phyloP scores from a whole-genome alignment of 2,113 vertebrate species.

The Nothoprocta pentlandii region DNA sequence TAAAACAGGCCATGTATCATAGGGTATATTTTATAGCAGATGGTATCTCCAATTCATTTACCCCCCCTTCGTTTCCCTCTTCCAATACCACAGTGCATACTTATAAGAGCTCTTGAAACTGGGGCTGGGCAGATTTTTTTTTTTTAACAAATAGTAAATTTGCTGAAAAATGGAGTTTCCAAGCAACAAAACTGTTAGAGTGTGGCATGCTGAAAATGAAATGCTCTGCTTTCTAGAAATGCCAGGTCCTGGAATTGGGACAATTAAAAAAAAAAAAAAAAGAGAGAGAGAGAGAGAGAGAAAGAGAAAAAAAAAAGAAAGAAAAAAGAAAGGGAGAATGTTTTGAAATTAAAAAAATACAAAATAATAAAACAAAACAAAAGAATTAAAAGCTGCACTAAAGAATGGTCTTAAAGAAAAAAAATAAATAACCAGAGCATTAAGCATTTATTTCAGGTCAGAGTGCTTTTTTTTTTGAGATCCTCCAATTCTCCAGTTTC shows the following conservation, averaged over 20 bases:
- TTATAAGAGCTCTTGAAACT: constrained; percentile 45
- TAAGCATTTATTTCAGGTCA: not conserved
- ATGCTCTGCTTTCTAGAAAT: not conserved
- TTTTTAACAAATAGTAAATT: constrained; percentile 60
- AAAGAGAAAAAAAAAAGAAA: no score
- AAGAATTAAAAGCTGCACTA: no score
- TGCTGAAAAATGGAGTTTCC: constrained; percentile 45
- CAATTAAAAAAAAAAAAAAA: not conserved
- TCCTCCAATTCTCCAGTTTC: not conserved
- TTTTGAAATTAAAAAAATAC: not conserved
- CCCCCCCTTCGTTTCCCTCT: constrained; percentile 21
- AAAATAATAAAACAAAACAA: no score
- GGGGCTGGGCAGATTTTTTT: constrained; percentile 8
- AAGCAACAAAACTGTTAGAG: constrained; percentile 51
- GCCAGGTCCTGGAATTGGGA: not conserved
- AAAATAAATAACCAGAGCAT: not conserved
- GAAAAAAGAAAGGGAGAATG: not conserved
- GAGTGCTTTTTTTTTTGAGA: not conserved
- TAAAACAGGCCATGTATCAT: constrained; percentile 58
- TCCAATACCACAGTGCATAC: constrained; percentile 17
- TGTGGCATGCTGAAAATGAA: constrained; percentile 6
- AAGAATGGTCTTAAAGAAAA: not conserved
- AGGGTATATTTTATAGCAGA: constrained; percentile 71
- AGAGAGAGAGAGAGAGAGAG: no score
- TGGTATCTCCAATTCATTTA: constrained; percentile 66